Evolutionary conservation across 1,140 invertebrate genomes (phyloP).

Genomic region (Drosophila pruinosa): DNA sequence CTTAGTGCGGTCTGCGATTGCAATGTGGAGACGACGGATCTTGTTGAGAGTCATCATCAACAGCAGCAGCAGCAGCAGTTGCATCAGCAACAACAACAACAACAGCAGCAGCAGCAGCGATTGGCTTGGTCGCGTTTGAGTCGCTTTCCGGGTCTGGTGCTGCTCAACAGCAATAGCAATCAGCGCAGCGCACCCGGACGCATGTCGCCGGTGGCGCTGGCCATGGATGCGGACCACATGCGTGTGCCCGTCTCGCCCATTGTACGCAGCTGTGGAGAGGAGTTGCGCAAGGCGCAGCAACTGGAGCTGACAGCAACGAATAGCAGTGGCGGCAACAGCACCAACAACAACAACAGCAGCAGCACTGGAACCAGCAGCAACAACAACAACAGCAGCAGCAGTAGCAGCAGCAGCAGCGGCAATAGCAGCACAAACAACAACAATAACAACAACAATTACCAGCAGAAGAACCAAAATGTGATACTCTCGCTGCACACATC

Average conservation of each 20-base stretch:
- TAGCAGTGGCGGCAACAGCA: slow-evolving; percentile 81
- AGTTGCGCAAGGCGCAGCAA: slow-evolving; percentile 57
- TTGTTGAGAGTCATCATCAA: slow-evolving; percentile 39
- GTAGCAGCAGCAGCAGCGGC: slow-evolving; percentile 22
- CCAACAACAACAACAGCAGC: slow-evolving; percentile 83
- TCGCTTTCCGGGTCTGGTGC: slow-evolving; percentile 65
- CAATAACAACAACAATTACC: slow-evolving; percentile 84
- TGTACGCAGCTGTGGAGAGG: slow-evolving; percentile 56
- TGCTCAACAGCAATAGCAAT: slow-evolving; percentile 63
- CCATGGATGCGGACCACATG: slow-evolving; percentile 53
- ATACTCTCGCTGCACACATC: slow-evolving; percentile 96
- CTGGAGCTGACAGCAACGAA: slow-evolving; percentile 55
- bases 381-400: slow-evolving; percentile 62
- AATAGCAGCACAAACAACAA: slow-evolving; percentile 83
- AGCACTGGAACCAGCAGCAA: no score
- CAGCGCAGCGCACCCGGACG: slow-evolving; percentile 75
- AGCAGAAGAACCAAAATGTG: slow-evolving; percentile 87
- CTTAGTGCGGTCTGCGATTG: slow-evolving; percentile 47
- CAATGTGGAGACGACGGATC: slow-evolving; percentile 64
- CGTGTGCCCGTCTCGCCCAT: slow-evolving; percentile 50
- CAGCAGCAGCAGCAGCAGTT: neutral
- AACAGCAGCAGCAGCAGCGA: neutral
- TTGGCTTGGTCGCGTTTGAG: slow-evolving; percentile 48
- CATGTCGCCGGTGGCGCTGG: slow-evolving; percentile 89
- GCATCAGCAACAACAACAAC: neutral